phyloP scores from a whole-genome alignment of 1,140 invertebrate genomes.

The Asbolus verrucosus region DNA sequence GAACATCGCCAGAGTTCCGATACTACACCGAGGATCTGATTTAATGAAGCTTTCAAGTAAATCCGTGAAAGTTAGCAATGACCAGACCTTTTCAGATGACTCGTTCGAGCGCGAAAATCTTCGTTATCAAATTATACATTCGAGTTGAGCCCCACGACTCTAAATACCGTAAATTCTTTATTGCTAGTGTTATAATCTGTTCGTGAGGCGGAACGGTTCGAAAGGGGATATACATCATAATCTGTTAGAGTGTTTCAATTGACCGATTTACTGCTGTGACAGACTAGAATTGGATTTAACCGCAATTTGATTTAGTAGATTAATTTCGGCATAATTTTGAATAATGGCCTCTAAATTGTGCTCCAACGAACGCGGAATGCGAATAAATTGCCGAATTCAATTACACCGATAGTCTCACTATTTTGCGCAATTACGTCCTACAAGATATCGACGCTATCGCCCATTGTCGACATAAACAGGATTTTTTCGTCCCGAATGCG shows the following conservation, averaged over 20 bases:
- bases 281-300: slow-evolving; percentile 52
- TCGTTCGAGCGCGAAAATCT: background rate
- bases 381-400: slow-evolving; percentile 27
- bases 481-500: slow-evolving; percentile 1
- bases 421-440: too few species aligned
- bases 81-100: background rate
- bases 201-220: slow-evolving; percentile 38
- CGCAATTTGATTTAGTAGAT: slow-evolving; percentile 57
- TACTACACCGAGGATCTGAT: too few species aligned
- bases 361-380: slow-evolving; percentile 24
- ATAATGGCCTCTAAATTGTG: slow-evolving; percentile 49
- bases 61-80: background rate
- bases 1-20: background rate
- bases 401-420: background rate
- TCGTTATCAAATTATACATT: background rate
- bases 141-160: background rate
- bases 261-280: slow-evolving; percentile 53
- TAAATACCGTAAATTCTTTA: background rate
- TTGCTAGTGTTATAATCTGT: slow-evolving; percentile 23
- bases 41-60: slow-evolving; percentile 3
- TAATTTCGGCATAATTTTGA: slow-evolving; percentile 58
- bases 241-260: slow-evolving; percentile 55
- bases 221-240: slow-evolving; percentile 54
- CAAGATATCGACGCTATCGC: too few species aligned
- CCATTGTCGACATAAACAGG: too few species aligned